Conservation (phyloP, 37 sponge, comb jelly and placozoan species). For the Petrosia ficiformis region DNA sequence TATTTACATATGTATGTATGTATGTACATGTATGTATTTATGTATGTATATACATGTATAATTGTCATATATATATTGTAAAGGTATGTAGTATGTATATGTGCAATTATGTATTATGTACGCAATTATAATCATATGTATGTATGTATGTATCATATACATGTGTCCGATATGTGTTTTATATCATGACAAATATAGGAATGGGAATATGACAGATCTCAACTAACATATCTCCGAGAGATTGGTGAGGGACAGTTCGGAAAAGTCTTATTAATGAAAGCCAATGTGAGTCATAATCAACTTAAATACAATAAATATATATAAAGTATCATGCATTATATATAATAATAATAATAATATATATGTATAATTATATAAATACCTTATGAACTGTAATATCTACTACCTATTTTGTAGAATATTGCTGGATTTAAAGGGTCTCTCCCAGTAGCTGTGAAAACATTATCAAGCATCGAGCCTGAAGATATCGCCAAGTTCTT, state of each 20-base stretch:
- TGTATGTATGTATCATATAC: no score
- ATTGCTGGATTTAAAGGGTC: slow-evolving; percentile 41
- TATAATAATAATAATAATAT: not conserved
- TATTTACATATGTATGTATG: no score
- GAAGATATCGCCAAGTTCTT: slow-evolving; percentile 35
- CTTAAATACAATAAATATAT: not conserved
- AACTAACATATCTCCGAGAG: slow-evolving; percentile 53
- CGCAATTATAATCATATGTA: no score
- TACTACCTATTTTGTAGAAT: slow-evolving; percentile 21
- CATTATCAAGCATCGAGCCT: slow-evolving; percentile 36
- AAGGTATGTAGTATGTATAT: no score
- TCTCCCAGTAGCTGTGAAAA: slow-evolving; percentile 70
- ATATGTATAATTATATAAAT: not conserved
- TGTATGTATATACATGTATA: no score
- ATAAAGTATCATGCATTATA: no score
- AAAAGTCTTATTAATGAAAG: slow-evolving; percentile 69
- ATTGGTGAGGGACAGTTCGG: slow-evolving; percentile 78
- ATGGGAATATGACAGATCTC: slow-evolving; percentile 53
- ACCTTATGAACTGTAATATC: no score
- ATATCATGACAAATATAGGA: slow-evolving; percentile 10
- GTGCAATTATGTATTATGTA: no score
- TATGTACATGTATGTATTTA: no score
- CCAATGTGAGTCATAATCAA: slow-evolving; percentile 33
- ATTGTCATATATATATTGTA: no score
- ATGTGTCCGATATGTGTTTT: not conserved